Conservation (phyloP, 2,797 vertebrate species). For the Channa striata region DNA sequence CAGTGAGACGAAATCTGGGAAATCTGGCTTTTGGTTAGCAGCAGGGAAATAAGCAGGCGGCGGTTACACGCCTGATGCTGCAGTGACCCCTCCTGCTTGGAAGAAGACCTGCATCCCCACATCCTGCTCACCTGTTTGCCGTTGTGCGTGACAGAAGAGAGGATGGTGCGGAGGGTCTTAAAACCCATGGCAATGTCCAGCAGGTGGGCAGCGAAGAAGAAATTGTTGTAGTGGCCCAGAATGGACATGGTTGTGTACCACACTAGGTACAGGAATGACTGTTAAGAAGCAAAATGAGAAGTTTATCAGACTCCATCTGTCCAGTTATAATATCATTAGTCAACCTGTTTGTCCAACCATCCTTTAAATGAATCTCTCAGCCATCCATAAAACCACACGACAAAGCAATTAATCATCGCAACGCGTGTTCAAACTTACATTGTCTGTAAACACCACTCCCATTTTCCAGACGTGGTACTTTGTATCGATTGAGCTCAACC, state of each 20-base stretch:
- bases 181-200: slow-evolving; percentile 99
- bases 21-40: slow-evolving; percentile 13
- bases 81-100: slow-evolving; percentile 65
- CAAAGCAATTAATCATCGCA: slow-evolving; percentile 14
- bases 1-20: slow-evolving; percentile 12
- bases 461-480: slow-evolving; percentile 99
- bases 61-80: slow-evolving; percentile 16
- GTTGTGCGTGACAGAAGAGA: slow-evolving; percentile 99
- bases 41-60: not conserved
- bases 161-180: slow-evolving; percentile 96
- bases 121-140: slow-evolving; percentile 92
- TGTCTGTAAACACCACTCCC: slow-evolving; percentile 98
- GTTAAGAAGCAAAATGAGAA: slow-evolving; percentile 21
- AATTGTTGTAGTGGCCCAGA: slow-evolving; percentile 99
- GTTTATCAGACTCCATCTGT: slow-evolving; percentile 10
- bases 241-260: slow-evolving; percentile 99
- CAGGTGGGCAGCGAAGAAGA: slow-evolving; percentile 98
- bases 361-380: slow-evolving; percentile 4
- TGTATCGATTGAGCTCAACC: slow-evolving; percentile 97
- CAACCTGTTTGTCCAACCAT: not conserved
- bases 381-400: not conserved
- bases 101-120: slow-evolving; percentile 10
- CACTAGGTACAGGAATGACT: slow-evolving; percentile 97
- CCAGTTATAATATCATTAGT: not conserved
- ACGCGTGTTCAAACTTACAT: slow-evolving; percentile 86